Base-by-base conservation (phyloP, 2,888 invertebrate genomes). In the Andrena haemorrhoa region DNA sequence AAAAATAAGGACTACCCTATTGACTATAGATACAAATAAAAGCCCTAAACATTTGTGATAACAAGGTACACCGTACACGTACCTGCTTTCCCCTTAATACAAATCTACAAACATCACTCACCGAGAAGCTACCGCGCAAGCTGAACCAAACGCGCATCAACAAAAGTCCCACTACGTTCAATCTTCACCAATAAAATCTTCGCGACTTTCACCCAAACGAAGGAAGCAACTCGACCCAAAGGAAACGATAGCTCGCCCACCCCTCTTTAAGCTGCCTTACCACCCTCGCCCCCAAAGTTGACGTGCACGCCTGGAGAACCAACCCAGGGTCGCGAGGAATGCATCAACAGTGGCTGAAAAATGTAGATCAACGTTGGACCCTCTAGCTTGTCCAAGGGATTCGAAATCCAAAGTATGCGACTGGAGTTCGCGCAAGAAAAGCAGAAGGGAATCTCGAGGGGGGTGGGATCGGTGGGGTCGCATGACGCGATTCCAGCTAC, bases 361-460 rank as follows among this genome's bases (percentile, higher is more conserved):
- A 78, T n/a, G 41, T 60, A 20, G 78, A 63, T 63, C 68, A 61
- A 65, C 64, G 5, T 12, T 1, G 23, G 47, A 63, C 63, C 68
- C 53, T 7, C n/a, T 16, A 23, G 61, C 47, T 47, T 23, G 12
- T 7, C 12, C 51, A 4, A 4, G 65, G 47, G 20, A 49, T 33
- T 63, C 26, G 49, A 56, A 77, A 63, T 26, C 51, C 20, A 31
- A 29, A 53, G 77, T 26, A 20, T 33, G n/a, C 8, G 2, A 10
- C 26, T 23, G 3, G 31, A 78, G 78, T 68, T 76, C 8, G 20
- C 2, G 58, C 35, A 79, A 69, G 79, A 78, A 79, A 58, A 69
- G 51, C 68, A 68, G 53, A 68, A 56, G 29, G 47, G 78, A 64
- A 26, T 51, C 41, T 20, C 64, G 29, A 29, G 12, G 10, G 20